Base-by-base conservation (phyloP, 2,113 vertebrate genomes). In the Apeltes quadracus region DNA sequence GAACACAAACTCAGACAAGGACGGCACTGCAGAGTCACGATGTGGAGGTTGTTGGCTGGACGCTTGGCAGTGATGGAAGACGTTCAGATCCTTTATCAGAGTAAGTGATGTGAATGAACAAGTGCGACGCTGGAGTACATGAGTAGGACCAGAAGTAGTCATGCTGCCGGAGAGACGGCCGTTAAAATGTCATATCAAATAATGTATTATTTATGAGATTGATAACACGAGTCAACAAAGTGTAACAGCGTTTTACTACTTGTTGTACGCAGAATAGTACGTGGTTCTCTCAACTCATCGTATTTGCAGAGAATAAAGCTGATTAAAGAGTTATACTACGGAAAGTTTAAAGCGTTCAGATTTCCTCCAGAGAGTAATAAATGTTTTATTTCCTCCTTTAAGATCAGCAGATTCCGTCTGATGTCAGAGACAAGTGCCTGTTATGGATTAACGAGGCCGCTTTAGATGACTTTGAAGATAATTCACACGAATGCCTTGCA, bases 281-380 rank as follows among this genome's bases (percentile, higher is more conserved):
- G 46, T 25, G 25, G 7, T 57, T 32, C 8, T 7, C 15, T 67
- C 32, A 43, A 61, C 56, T 82, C 50, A 32, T 57, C 57, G 58
- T 20, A 63, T 44, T 41, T 22, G 71, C 61, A 29, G 75, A 82
- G 77, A 67, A 78, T 58, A 10, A 9, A 44, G 72, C 68, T 81
- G 79, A 87, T 69, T 27, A 55, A 51, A 72, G 39, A 71, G 41
- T 73, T 46, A 64, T 63, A 75, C 82, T 77, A 58, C 70, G 15
- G 38, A 32, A 63, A 74, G 43, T 55, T 76, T 71, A 75, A 82
- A 62, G 61, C 55, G 18, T 65, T 53, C 48, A 56, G n/a, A 79
- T 83, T 85, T 85, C 73, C 84, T 87, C 76, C 65, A 55, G 82
- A 70, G 81, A 56, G 32, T 74, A 76, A 78, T 75, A 76, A 83